Conservation (phyloP, 2,888 invertebrate genomes). For the Plusia festucae region DNA sequence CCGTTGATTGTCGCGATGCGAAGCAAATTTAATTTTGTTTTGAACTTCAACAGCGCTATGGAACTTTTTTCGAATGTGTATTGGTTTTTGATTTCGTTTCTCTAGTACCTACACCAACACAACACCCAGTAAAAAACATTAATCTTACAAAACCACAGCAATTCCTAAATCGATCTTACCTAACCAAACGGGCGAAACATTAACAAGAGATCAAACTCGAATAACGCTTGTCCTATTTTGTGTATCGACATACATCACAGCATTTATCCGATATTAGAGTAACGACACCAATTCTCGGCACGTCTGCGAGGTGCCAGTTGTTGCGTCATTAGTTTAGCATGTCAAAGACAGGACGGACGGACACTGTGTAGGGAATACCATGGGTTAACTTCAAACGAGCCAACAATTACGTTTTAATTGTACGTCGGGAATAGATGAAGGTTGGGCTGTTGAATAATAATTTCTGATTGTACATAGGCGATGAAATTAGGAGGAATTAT, state of each 20-base stretch:
- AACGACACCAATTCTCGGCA: slow-evolving; percentile 54
- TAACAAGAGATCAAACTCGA: slow-evolving; percentile 5
- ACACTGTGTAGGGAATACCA: slow-evolving; percentile 42
- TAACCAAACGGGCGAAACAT: background rate
- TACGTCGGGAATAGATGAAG: background rate
- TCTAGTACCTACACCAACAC: background rate
- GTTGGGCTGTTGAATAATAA: background rate
- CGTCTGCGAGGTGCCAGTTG: slow-evolving; percentile 49
- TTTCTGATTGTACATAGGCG: background rate
- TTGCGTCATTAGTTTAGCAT: slow-evolving; percentile 62
- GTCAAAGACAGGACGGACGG: slow-evolving; percentile 56
- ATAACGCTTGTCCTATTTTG: slow-evolving; percentile 14
- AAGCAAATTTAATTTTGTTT: slow-evolving; percentile 62
- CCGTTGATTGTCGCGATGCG: slow-evolving; percentile 65
- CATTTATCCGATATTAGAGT: slow-evolving; percentile 54
- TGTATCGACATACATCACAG: slow-evolving; percentile 15
- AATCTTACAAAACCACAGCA: background rate
- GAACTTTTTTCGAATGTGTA: slow-evolving; percentile 23
- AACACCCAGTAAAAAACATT: background rate
- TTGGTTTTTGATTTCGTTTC: background rate
- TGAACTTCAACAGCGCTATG: slow-evolving; percentile 38
- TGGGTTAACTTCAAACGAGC: slow-evolving; percentile 30
- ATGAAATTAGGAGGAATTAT: background rate
- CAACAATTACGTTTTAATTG: slow-evolving; percentile 33
- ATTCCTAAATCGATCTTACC: background rate